Evolutionary conservation across 2,113 vertebrate genomes (phyloP).

Genomic region (Channa maculata): DNA sequence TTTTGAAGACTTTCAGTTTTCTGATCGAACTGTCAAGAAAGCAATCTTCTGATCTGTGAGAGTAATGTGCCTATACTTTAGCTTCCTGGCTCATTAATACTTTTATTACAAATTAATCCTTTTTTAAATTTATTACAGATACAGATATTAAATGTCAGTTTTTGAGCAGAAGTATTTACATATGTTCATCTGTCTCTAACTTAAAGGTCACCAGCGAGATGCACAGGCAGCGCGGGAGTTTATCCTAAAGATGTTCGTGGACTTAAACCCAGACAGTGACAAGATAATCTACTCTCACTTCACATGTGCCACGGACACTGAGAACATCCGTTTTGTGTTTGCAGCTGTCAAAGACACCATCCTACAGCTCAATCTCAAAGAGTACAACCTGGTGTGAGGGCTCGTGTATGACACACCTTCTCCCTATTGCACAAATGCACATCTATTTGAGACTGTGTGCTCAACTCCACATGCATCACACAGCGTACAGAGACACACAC

Average conservation of each 20-base stretch:
- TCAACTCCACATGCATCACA: slow-evolving; percentile 68
- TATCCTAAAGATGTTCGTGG: slow-evolving; percentile 99
- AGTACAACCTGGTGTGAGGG: slow-evolving; percentile 98
- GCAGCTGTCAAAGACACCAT: slow-evolving; percentile 99
- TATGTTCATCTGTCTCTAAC: not conserved
- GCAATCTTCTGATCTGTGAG: no score
- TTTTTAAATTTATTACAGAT: no score
- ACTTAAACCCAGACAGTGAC: slow-evolving; percentile 99
- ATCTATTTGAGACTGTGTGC: slow-evolving; percentile 61
- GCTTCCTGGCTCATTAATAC: no score
- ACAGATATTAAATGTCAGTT: not conserved
- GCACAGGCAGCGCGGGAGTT: slow-evolving; percentile 96
- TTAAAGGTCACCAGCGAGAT: slow-evolving; percentile 91
- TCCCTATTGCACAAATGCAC: slow-evolving; percentile 78
- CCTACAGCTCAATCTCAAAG: slow-evolving; percentile 99
- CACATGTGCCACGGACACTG: slow-evolving; percentile 99
- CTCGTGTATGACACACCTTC: slow-evolving; percentile 34
- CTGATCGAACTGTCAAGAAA: no score
- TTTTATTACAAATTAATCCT: no score
- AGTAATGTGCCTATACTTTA: no score
- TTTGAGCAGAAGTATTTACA: not conserved
- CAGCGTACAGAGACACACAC: slow-evolving; percentile 38
- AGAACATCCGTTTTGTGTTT: slow-evolving; percentile 99
- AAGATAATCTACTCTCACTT: slow-evolving; percentile 99
- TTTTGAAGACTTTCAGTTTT: no score